These are phyloP conservation scores for Crocodylus rhombifer DNA, from an alignment of 2,797 vertebrate species.

Conservation along the genomic window DNA sequence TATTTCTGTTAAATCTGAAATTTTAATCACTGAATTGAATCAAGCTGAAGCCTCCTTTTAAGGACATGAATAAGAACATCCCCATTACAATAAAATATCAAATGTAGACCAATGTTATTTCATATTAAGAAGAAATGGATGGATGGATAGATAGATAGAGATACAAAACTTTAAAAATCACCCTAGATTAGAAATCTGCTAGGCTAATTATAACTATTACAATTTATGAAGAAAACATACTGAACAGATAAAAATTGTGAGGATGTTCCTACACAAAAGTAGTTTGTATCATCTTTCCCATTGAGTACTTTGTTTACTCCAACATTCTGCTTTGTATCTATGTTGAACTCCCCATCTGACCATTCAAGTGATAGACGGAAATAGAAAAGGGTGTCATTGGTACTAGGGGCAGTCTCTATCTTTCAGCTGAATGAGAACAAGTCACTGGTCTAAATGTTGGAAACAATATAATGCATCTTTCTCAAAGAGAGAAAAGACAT, in stretches of 20 bases:
- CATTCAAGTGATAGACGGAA: rapidly evolving
- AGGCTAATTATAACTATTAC: neutral
- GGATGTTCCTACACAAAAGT: neutral
- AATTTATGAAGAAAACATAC: neutral
- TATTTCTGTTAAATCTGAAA: constrained; percentile 10
- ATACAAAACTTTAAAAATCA: neutral
- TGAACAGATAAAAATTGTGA: neutral
- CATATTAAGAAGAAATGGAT: neutral
- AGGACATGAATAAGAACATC: neutral
- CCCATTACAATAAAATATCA: neutral
- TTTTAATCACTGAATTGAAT: constrained; percentile 12
- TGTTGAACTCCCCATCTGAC: neutral
- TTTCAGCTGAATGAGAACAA: neutral
- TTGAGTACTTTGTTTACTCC: rapidly evolving
- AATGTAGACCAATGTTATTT: neutral
- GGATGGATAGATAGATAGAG: neutral
- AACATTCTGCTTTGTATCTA: neutral
- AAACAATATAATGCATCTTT: neutral
- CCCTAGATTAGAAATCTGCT: neutral
- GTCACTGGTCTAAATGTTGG: neutral
- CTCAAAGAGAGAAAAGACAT: neutral
- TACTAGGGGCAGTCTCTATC: neutral
- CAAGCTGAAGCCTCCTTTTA: neutral
- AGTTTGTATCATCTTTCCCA: neutral
- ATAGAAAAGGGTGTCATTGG: neutral